Conservation (phyloP, 2,888 invertebrate species). For the Thecocarcelia acutangulata region DNA sequence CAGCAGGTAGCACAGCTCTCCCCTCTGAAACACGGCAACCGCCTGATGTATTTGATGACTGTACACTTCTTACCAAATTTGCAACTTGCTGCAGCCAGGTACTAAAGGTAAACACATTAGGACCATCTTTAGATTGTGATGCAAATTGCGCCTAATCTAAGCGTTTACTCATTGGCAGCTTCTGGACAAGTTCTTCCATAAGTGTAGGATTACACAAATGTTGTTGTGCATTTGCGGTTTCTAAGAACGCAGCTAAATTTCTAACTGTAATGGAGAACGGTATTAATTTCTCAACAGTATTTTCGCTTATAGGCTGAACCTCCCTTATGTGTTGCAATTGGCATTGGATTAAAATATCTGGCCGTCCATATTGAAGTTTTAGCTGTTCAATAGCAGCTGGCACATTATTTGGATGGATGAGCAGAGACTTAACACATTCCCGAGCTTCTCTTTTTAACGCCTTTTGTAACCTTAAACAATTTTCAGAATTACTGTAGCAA, state of each 20-base stretch:
- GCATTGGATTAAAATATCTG: not conserved
- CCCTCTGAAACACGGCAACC: not conserved
- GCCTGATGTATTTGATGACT: not conserved
- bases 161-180: slow-evolving; percentile 59
- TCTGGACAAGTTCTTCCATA: slow-evolving; percentile 11
- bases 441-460: slow-evolving; percentile 14
- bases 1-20: slow-evolving; percentile 10
- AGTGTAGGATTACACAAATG: slow-evolving; percentile 2
- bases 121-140: not conserved
- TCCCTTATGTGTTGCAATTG: not conserved
- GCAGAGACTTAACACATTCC: slow-evolving; percentile 42
- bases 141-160: slow-evolving; percentile 49
- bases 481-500: slow-evolving; percentile 43
- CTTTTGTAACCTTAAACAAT: slow-evolving; percentile 44
- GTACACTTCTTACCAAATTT: slow-evolving; percentile 22
- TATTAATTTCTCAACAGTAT: slow-evolving; percentile 29
- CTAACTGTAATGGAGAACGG: slow-evolving; percentile 6
- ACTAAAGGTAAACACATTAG: slow-evolving; percentile 44
- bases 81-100: slow-evolving; percentile 55
- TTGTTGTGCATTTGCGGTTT: slow-evolving; percentile 10
- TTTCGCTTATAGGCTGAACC: not conserved
- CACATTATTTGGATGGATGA: slow-evolving; percentile 50
- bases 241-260: slow-evolving; percentile 6
- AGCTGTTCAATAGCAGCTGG: slow-evolving; percentile 29
- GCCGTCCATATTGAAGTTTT: slow-evolving; percentile 33